Base-by-base conservation (phyloP, 2,888 invertebrate genomes). In the Teleogryllus oceanicus region DNA sequence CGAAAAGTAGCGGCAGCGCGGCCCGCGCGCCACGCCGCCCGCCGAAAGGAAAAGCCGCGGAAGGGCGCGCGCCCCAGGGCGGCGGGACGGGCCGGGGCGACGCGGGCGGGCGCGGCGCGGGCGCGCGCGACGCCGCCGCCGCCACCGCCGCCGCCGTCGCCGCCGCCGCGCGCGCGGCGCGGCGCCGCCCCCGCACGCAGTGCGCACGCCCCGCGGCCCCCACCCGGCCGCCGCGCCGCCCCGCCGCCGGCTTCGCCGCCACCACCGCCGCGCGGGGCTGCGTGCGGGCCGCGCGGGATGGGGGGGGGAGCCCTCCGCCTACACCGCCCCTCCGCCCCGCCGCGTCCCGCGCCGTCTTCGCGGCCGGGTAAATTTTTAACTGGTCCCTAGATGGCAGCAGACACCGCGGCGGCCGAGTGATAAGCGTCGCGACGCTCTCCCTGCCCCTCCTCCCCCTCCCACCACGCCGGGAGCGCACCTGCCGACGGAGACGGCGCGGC, bases 351-450 rank as follows among this genome's bases (percentile, higher is more conserved):
- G 62, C 13, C 62, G 62, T 13, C 62, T 16, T 49, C n/a, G 20
- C 79, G 79, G 21, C 24, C 76, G 49, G 62, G 78, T 81, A 79
- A 81, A 80, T 82, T 83, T 82, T 83, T 82, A 81, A 81, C 80
- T 74, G 80, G 78, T 82, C 81, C 81, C 83, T 83, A 83, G 83
- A 83, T 83, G 83, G 83, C 82, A 83, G 83, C 82, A 82, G 62
- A 62, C 62, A 62, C 62, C n/a, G 62, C 76, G 76, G 80, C 79
- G 78, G 76, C 78, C 79, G 75, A 62, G 74, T 81, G 81, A 81
- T 81, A 81, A 81, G 81, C 79, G n/a, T 79, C 51, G 62, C 62
- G 62, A 62, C 62, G 62, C 77, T 18, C 24, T 11, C 77, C n/a
- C 77, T n/a, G 13, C 37, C 49, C n/a, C 77, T n/a, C 37, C 37